Evolutionary conservation across 30 jellyfish, hydroid and myxozoan genomes (phyloP).

Genomic region (Phacellophora camtschatica): DNA sequence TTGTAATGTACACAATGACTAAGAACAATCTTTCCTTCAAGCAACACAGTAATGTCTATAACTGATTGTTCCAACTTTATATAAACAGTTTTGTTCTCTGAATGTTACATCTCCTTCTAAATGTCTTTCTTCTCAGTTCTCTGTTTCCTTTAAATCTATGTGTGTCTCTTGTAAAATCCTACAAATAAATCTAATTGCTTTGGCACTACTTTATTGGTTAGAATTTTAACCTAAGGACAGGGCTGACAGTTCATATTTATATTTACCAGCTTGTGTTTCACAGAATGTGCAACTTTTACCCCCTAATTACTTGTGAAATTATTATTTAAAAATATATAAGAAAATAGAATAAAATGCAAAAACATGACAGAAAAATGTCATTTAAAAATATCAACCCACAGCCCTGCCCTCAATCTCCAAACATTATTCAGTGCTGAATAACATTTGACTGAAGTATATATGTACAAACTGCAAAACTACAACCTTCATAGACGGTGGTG

Average conservation of each 20-base stretch:
- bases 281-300: too few relatives aligned
- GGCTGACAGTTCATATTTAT: too few relatives aligned
- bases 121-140: not conserved
- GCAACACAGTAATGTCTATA: too few relatives aligned
- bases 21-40: not conserved
- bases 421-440: too few relatives aligned
- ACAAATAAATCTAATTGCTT: too few relatives aligned
- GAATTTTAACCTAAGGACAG: too few relatives aligned
- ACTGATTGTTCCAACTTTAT: too few relatives aligned
- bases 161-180: too few relatives aligned
- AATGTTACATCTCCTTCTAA: not conserved
- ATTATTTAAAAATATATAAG: not conserved
- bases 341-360: not conserved
- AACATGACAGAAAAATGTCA: not conserved
- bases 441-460: too few relatives aligned
- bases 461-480: slow-evolving; percentile 1
- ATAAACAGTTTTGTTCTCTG: too few relatives aligned
- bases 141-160: not conserved
- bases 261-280: too few relatives aligned
- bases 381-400: not conserved
- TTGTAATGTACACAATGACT: not conserved
- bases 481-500: slow-evolving; percentile 23
- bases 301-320: not conserved
- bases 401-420: not conserved
- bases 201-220: too few relatives aligned